These are phyloP conservation scores for Eurois occulta DNA, from an alignment of 2,888 invertebrate genomes.

Conservation along the genomic window DNA sequence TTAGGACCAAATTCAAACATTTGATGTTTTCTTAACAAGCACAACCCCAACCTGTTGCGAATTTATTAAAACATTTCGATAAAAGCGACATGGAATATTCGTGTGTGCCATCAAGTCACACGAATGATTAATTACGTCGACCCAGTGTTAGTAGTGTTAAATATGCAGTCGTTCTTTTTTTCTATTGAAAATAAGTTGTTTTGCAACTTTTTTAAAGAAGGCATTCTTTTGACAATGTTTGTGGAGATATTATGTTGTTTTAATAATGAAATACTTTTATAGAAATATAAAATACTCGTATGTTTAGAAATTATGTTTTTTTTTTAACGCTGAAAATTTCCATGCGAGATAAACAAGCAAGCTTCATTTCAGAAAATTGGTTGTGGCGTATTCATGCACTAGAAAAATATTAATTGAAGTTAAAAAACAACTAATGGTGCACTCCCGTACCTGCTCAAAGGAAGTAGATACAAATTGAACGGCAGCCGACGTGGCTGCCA, in stretches of 20 bases:
- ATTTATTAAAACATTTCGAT: conserved; percentile 49
- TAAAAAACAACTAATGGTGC: conserved; percentile 54
- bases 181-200: not conserved
- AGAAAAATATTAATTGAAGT: conserved; percentile 56
- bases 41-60: conserved; percentile 43
- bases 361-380: conserved; percentile 14
- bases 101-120: conserved; percentile 50
- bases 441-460: conserved; percentile 73
- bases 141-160: conserved; percentile 49
- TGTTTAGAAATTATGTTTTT: not conserved
- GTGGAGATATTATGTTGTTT: not conserved
- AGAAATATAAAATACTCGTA: not conserved
- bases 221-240: not conserved
- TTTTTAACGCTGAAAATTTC: not conserved
- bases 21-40: conserved; percentile 47
- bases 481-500: conserved; percentile 73
- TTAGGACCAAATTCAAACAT: conserved; percentile 25
- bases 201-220: not conserved
- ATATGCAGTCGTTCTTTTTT: conserved; percentile 35
- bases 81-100: conserved; percentile 36
- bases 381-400: conserved; percentile 40
- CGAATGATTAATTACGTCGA: conserved; percentile 52
- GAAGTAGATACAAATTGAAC: conserved; percentile 82
- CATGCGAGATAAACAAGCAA: conserved; percentile 8
- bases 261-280: too few relatives aligned